Percentiles rank a stretch among this genome's conserved stretches.
Evolutionary conservation across 1,140 invertebrate genomes (phyloP).

Genomic region (Achatina immaculata): DNA sequence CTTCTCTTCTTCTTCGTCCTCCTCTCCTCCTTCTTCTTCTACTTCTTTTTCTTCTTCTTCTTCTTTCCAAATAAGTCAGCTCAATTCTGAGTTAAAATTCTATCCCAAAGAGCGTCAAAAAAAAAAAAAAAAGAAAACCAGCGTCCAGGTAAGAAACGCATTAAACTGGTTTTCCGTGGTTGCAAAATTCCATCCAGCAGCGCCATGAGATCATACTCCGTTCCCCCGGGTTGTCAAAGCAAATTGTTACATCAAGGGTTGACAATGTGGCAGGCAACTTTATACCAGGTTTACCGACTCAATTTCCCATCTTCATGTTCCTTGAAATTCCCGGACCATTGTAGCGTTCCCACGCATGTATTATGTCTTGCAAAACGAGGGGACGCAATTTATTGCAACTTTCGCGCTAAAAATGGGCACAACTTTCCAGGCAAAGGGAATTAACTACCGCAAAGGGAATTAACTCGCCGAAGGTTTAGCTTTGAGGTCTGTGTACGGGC

Average conservation of each 20-base stretch:
- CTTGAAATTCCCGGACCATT: neutral
- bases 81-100: neutral
- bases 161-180: neutral
- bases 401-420: neutral
- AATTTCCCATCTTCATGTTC: neutral
- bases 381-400: neutral
- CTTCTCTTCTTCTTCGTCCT: no score
- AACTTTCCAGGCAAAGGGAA: neutral
- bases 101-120: neutral
- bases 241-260: neutral
- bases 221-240: neutral
- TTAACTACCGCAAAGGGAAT: neutral
- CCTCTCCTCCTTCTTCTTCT: no score
- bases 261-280: neutral
- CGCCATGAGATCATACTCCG: neutral
- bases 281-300: neutral
- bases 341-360: neutral
- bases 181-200: neutral
- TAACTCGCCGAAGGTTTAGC: neutral
- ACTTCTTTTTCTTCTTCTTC: no score
- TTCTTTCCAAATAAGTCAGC: no score
- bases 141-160: neutral
- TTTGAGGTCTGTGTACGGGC: neutral
- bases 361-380: neutral
- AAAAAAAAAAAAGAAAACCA: no score